Base-by-base conservation (phyloP, 2,113 vertebrate species). In the Tupaia chinensis region DNA sequence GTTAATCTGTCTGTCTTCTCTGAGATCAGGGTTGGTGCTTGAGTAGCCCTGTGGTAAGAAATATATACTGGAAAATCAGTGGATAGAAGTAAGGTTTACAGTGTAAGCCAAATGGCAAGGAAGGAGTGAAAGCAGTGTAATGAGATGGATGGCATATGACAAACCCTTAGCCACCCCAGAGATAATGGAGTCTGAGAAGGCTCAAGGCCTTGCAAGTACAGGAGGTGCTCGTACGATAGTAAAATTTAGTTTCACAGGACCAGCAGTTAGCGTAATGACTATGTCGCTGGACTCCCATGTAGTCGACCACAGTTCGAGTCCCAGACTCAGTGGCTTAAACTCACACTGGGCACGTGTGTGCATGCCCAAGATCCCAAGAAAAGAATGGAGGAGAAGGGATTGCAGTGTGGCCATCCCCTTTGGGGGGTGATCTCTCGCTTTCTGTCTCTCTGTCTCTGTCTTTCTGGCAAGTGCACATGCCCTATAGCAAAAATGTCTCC, bases 151-250 rank as follows among this genome's bases (percentile, higher is more conserved):
- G 19, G 54, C 58, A n/a, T n/a, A 8, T 22, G 61, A 76, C 3
- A 69, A 22, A 68, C 16, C 4, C 13, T 12, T 69, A 22, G 70
- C 19, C 12, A 70, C 7, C 29, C 3, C 15, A 78, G 60, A 83
- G 56, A 63, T 63, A 54, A 79, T 25, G 7, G 20, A 13, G 19
- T 58, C 29, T 25, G 14, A 32, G 56, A 34, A 56, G 44, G 6
- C 17, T 53, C 12, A 65, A 8, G 2, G n/a, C 32, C 16, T 3
- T 34, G 0, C 72, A 22, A 0, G 17, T 4, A 27, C 17, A 69
- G 66, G 15, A 32, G 78, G 20, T 27, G 0, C n/a, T 85, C 15
- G 6, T 56, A 44, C 69, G 10, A 9, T 5, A 12, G 23, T 34
- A 20, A 89, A 5, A 25, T 60, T 29, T 13, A 11, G 14, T 44